Percentiles rank a stretch among this genome's conserved stretches.
Conservation (phyloP, 1,140 invertebrate species). For the roundworm (Caenorhabditis elegans) region DNA sequence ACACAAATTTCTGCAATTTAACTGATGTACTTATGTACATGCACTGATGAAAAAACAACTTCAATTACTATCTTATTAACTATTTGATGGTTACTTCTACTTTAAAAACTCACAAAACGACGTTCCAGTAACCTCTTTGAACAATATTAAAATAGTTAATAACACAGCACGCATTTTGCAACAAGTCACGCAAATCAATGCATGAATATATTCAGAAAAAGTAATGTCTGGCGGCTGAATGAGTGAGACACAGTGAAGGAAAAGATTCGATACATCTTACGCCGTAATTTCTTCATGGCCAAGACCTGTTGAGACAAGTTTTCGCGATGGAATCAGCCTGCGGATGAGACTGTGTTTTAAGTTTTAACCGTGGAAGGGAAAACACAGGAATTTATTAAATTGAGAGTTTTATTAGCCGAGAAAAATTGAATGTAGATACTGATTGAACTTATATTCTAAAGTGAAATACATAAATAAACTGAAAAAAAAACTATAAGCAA, state of each 20-base stretch:
- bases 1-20: too few species aligned
- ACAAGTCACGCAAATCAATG: background rate
- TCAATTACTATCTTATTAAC: too few species aligned
- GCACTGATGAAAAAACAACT: too few species aligned
- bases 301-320: constrained; percentile 29
- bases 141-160: background rate
- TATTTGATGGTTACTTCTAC: too few species aligned
- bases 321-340: background rate
- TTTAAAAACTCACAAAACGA: background rate
- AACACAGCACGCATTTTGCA: background rate
- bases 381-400: background rate
- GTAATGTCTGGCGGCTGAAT: background rate
- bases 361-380: background rate
- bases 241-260: background rate
- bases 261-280: constrained; percentile 23
- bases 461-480: too few species aligned
- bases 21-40: too few species aligned
- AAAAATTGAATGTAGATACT: too few species aligned
- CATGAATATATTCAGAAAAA: constrained; percentile 3
- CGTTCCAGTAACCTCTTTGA: too few species aligned
- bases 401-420: too few species aligned
- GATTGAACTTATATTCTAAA: too few species aligned
- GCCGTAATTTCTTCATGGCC: constrained; percentile 23
- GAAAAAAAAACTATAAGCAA: too few species aligned
- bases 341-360: constrained; percentile 18